phyloP scores from a whole-genome alignment of 2,888 invertebrate genomes.

The Athalia circularis region DNA sequence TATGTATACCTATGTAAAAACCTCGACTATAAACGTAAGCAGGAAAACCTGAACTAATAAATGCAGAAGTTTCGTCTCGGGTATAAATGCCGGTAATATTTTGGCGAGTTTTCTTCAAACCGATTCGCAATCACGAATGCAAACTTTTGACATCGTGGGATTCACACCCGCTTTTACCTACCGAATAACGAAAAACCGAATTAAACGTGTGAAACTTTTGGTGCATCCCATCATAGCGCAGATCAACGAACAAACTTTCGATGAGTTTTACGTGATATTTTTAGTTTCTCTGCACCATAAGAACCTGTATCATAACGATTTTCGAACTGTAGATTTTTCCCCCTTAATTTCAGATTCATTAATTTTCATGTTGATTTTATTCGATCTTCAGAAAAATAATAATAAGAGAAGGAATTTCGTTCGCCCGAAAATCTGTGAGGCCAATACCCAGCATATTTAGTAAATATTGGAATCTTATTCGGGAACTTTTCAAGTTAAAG shows the following conservation, averaged over 20 bases:
- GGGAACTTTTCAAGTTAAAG: not conserved
- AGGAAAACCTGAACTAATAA: conserved; percentile 21
- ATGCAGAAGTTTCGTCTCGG: conserved; percentile 24
- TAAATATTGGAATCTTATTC: not conserved
- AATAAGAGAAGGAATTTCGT: not conserved
- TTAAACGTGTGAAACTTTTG: no score
- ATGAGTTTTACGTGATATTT: no score
- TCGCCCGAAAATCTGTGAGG: no score
- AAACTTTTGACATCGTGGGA: not conserved
- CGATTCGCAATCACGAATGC: not conserved
- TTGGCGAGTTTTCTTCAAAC: not conserved
- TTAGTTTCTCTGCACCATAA: no score
- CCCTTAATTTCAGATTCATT: not conserved
- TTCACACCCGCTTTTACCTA: not conserved
- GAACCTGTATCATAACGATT: not conserved
- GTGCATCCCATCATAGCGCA: no score
- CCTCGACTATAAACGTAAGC: conserved; percentile 12
- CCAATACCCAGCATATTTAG: no score
- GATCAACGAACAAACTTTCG: no score
- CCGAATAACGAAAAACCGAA: not conserved
- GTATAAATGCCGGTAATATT: conserved; percentile 20
- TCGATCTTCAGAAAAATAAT: no score
- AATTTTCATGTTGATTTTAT: not conserved
- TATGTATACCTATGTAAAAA: no score
- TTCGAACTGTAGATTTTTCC: not conserved